Conservation (phyloP, 2,797 vertebrate species). For the Otolemur crassicaudatus region DNA sequence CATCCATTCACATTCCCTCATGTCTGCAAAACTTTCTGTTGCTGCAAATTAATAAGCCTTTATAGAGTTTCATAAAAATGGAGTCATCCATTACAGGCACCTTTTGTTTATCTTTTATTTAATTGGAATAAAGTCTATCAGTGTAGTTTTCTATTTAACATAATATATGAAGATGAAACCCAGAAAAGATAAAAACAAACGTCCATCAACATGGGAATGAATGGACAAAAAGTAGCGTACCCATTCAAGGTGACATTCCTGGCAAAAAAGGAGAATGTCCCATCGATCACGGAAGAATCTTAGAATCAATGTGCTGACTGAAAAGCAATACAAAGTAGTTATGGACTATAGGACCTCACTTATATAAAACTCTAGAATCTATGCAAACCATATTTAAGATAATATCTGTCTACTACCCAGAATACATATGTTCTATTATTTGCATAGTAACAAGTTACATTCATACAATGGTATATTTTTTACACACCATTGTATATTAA, state of each 20-base stretch:
- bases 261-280: not conserved
- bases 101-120: not conserved
- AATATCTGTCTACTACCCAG: not conserved
- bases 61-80: not conserved
- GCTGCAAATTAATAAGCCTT: not conserved
- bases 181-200: not conserved
- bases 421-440: not conserved
- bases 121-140: not conserved
- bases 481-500: too few species aligned
- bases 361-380: not conserved
- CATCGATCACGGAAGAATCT: not conserved
- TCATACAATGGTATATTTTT: not conserved
- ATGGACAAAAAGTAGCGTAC: not conserved
- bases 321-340: not conserved
- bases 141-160: not conserved
- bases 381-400: not conserved
- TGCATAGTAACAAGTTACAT: not conserved
- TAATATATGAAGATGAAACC: not conserved
- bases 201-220: not conserved
- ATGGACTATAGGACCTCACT: not conserved
- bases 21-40: not conserved
- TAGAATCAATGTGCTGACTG: not conserved
- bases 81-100: not conserved
- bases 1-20: too few species aligned
- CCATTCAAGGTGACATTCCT: not conserved